Percentiles rank a stretch among this genome's conserved stretches.
phyloP scores from a whole-genome alignment of 2,797 vertebrate species.

The Anguilla obscura region DNA sequence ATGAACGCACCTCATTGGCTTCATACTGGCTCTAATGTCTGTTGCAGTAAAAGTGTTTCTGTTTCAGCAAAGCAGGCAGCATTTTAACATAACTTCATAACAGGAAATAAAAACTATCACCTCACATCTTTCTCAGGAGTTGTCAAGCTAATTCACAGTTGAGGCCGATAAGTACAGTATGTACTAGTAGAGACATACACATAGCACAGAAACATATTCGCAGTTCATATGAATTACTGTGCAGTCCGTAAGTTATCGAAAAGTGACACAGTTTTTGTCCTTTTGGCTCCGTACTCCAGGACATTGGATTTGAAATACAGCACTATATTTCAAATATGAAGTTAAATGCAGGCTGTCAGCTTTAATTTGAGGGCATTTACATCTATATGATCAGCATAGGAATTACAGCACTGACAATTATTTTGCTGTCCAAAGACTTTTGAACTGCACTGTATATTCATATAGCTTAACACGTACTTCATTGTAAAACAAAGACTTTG shows the following conservation, averaged over 20 bases:
- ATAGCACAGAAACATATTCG: background rate
- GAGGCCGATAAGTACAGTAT: background rate
- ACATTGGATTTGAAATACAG: too few relatives aligned
- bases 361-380: background rate
- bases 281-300: background rate
- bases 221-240: background rate
- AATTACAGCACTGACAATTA: background rate
- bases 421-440: background rate
- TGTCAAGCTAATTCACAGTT: background rate
- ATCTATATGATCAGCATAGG: background rate
- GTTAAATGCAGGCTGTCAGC: background rate
- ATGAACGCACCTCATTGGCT: background rate
- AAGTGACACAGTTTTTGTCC: background rate
- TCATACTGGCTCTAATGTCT: background rate
- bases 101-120: conserved; percentile 1
- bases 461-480: background rate
- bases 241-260: too few relatives aligned
- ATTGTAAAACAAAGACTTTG: background rate
- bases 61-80: background rate
- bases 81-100: background rate
- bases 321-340: background rate
- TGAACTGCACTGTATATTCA: background rate
- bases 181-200: background rate
- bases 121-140: background rate
- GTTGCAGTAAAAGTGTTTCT: background rate